Evolutionary conservation across 92 coral and sea anemone genomes (phyloP).

Genomic region (Blastomussa wellsi): DNA sequence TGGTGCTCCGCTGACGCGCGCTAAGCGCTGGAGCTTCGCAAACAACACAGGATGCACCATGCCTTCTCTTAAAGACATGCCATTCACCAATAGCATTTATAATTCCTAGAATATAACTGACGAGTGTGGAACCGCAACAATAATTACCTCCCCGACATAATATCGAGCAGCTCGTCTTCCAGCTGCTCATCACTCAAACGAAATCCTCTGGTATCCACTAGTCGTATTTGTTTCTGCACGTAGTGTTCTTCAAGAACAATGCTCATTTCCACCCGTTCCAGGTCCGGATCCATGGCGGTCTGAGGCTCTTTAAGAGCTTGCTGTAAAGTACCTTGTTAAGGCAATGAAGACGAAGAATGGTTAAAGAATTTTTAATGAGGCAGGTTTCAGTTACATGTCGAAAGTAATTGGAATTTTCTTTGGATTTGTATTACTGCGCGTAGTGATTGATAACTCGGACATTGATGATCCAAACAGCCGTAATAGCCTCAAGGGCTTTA

Average conservation of each 20-base stretch:
- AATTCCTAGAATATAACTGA: background rate
- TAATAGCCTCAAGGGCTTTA: too few species aligned
- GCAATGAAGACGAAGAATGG: background rate
- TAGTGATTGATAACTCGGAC: too few species aligned
- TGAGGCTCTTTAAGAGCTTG: constrained; percentile 46
- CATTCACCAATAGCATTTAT: too few species aligned
- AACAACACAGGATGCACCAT: too few species aligned
- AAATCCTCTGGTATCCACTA: constrained; percentile 83
- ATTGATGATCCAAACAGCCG: too few species aligned
- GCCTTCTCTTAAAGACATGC: too few species aligned
- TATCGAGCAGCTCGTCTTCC: constrained; percentile 54
- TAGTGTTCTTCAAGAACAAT: constrained; percentile 63
- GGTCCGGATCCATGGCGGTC: constrained; percentile 65
- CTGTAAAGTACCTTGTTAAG: constrained; percentile 61
- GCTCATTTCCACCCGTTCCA: constrained; percentile 61
- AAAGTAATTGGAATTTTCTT: too few species aligned
- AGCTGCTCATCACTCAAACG: constrained; percentile 55
- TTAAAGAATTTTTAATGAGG: background rate
- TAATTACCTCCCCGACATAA: constrained; percentile 72
- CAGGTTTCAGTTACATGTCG: too few species aligned
- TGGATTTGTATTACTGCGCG: too few species aligned
- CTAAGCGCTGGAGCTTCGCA: too few species aligned
- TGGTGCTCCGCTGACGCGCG: too few species aligned
- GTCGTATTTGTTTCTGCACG: constrained; percentile 34
- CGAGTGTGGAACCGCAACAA: background rate